Base-by-base conservation (phyloP, 1,140 invertebrate species). In the Aphis craccivora region DNA sequence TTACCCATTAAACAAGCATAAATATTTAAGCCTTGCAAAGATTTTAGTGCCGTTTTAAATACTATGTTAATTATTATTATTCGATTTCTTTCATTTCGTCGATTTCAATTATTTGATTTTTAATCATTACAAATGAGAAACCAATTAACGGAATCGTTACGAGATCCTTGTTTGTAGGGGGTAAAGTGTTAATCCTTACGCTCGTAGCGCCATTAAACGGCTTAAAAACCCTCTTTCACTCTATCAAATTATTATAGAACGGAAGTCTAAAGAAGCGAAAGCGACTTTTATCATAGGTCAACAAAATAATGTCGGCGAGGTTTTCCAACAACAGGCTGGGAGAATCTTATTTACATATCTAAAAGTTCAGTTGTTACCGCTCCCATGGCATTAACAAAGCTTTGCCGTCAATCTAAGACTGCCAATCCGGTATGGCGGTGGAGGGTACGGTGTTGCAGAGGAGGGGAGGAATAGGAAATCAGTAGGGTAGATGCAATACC, bases 311-410 rank as follows among this genome's bases (percentile, higher is more conserved):
- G 91, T 93, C 81, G 91, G 53, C 91, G 91, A 93, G 81, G 91
- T 93, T 86, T 92, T 86, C 43, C 51, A 45, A 67, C 43, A 55
- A 93, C 48, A 35, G 81, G 91, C 67, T 11, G 76, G n/a, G 91
- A 43, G 84, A 86, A 93, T 93, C 91, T 67, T 93, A 93, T 93
- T 93, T 93, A 84, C 91, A 93, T 93, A 93, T 93, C 91, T 93
- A 93, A 93, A 93, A 93, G 91, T 93, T 93, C 91, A 93, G 91
- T 93, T 93, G 91, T 93, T 93, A 86, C 91, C 67, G 91, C 91
- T 93, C 91, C 91, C 91, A 93, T 86, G 91, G 91, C 81, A 93
- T 93, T 93, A 93, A 55, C 76, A 53, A 86, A 93, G 91, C 91
- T 93, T 93, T 86, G 81, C 91, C 91, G 91, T 93, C 91, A 93